A percentile compares a stretch with the other conserved stretches of the same genome.
Conservation (phyloP, 2,888 invertebrate species). For the Rhamnusium bicolor region DNA sequence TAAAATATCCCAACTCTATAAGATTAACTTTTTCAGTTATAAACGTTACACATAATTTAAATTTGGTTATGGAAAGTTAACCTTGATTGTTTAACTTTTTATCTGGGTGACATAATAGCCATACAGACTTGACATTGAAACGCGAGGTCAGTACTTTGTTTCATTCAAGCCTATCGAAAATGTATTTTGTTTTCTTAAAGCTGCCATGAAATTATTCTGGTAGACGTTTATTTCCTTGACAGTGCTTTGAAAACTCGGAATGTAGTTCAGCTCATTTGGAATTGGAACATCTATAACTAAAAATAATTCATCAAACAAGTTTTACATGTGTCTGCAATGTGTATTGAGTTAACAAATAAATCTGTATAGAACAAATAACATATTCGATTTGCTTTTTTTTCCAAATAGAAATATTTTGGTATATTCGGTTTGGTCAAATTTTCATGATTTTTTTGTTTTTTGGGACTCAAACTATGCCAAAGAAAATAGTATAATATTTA, state of each 20-base stretch:
- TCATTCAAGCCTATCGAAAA: constrained; percentile 8
- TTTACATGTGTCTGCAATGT: no score
- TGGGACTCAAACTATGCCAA: no score
- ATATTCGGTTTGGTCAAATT: no score
- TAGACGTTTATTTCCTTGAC: background rate
- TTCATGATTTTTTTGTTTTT: no score
- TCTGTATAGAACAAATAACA: no score
- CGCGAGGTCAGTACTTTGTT: constrained; percentile 18
- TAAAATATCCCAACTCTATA: background rate
- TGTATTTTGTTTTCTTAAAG: background rate
- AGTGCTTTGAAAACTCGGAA: background rate
- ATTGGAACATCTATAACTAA: background rate
- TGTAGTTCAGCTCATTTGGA: no score
- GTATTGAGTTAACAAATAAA: no score
- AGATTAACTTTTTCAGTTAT: background rate
- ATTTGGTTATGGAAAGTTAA: constrained; percentile 22
- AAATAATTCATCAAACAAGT: background rate
- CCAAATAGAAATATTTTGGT: no score
- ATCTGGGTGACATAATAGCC: constrained; percentile 20
- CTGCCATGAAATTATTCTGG: background rate
- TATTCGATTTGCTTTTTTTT: no score
- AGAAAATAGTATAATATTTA: no score
- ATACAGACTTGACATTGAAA: constrained; percentile 23
- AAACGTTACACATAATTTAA: constrained; percentile 27
- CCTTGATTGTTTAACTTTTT: constrained; percentile 27